Percentiles rank a stretch among this genome's conserved stretches.
These are phyloP conservation scores for Apamea epomidion DNA, from an alignment of 2,888 invertebrate species.

Conservation along the genomic window DNA sequence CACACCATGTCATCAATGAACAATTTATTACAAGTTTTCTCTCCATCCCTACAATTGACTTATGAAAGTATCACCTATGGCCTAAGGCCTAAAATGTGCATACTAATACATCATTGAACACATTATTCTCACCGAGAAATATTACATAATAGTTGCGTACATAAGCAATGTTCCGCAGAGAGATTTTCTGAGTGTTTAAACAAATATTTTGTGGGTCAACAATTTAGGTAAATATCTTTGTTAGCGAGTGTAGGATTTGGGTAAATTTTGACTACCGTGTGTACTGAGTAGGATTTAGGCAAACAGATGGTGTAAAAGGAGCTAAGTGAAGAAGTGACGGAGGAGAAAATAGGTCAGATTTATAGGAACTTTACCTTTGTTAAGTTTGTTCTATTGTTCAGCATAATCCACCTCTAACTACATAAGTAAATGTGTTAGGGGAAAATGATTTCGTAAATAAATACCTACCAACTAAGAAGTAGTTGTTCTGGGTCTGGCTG, in stretches of 20 bases:
- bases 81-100: constrained; percentile 26
- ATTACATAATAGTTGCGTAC: constrained; percentile 38
- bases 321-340: constrained; percentile 2
- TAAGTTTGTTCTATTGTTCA: neutral
- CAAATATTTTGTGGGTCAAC: constrained; percentile 52
- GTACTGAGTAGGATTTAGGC: constrained; percentile 15
- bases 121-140: constrained; percentile 35
- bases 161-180: constrained; percentile 39
- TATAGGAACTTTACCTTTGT: neutral
- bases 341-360: neutral
- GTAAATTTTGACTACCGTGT: constrained; percentile 25
- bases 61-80: constrained; percentile 47
- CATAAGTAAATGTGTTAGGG: neutral
- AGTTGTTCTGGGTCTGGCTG: no score
- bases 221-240: constrained; percentile 43
- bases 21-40: constrained; percentile 44
- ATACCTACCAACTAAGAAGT: neutral
- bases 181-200: constrained; percentile 28
- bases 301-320: constrained; percentile 21
- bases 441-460: neutral
- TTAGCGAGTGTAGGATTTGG: constrained; percentile 6
- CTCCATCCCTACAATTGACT: constrained; percentile 37
- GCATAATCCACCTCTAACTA: neutral
- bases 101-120: constrained; percentile 31
- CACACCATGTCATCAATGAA: constrained; percentile 33